Percentiles rank a stretch among this genome's conserved stretches.
Conservation (phyloP, 2,113 vertebrate species). For the Typhlomys cinereus region DNA sequence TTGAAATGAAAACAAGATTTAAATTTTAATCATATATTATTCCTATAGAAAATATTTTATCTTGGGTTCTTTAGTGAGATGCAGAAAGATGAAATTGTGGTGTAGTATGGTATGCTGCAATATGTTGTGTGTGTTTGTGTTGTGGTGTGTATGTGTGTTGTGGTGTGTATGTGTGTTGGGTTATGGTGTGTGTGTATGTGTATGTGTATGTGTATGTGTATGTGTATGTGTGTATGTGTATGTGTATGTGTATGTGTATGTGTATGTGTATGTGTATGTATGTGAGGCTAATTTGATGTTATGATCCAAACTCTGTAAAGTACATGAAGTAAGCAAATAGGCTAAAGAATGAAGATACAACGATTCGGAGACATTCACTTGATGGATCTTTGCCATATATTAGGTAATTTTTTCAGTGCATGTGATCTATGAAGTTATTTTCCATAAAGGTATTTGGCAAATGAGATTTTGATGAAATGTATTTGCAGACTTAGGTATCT, state of each 20-base stretch:
- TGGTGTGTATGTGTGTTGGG: neutral
- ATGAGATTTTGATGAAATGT: slow-evolving; percentile 66
- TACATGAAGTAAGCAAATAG: slow-evolving; percentile 2
- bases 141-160: fast-evolving
- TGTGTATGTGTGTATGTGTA: fast-evolving
- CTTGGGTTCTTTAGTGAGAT: neutral
- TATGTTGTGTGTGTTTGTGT: neutral
- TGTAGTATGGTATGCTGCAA: neutral
- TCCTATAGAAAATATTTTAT: slow-evolving; percentile 27
- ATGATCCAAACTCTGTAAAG: neutral
- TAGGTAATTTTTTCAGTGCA: slow-evolving; percentile 56
- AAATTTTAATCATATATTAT: neutral
- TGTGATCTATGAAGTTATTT: slow-evolving; percentile 69
- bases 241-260: neutral
- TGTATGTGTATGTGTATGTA: neutral
- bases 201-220: neutral
- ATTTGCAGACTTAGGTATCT: slow-evolving; percentile 42
- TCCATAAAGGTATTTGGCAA: slow-evolving; percentile 54
- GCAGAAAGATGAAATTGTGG: neutral
- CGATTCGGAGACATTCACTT: neutral
- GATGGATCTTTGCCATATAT: slow-evolving; percentile 36
- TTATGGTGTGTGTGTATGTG: neutral
- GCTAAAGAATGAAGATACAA: neutral
- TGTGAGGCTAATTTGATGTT: neutral
- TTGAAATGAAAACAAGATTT: slow-evolving; percentile 33